A percentile compares a stretch with the other conserved stretches of the same genome.
These are phyloP conservation scores for Cossypha caffra DNA, from an alignment of 2,797 vertebrate species.

Conservation along the genomic window DNA sequence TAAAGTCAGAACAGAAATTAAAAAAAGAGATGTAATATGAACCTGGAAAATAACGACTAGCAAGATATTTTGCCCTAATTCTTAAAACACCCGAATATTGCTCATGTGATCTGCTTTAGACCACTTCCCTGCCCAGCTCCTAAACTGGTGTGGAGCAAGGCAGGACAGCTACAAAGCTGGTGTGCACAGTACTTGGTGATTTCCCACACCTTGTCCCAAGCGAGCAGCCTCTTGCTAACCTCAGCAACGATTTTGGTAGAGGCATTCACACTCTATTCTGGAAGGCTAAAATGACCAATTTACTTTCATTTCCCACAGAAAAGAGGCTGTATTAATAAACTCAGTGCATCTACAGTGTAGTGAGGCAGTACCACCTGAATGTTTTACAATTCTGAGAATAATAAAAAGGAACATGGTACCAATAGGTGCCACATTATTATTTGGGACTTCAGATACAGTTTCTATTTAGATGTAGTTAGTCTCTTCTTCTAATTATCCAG, in stretches of 20 bases:
- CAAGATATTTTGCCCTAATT: neutral
- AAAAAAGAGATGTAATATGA: neutral
- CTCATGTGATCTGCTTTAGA: neutral
- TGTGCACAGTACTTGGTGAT: neutral
- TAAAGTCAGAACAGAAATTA: conserved; percentile 57
- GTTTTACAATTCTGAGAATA: neutral
- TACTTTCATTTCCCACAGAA: neutral
- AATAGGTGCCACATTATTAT: neutral
- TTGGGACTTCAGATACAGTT: neutral
- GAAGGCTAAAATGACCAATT: neutral
- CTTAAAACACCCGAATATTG: neutral
- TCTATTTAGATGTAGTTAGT: neutral
- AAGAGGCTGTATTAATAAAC: neutral
- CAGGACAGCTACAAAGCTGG: neutral
- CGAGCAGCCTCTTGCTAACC: neutral
- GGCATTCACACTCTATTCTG: neutral
- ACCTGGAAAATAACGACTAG: neutral
- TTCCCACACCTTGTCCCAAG: neutral
- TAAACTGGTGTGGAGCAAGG: fast-evolving
- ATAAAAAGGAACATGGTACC: neutral
- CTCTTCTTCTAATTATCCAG: neutral
- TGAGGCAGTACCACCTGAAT: neutral
- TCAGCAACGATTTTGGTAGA: neutral
- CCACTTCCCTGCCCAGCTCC: neutral
- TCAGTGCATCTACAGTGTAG: neutral